These are phyloP conservation scores for Anoplius nigerrimus DNA, from an alignment of 2,888 invertebrate genomes.

Conservation along the genomic window DNA sequence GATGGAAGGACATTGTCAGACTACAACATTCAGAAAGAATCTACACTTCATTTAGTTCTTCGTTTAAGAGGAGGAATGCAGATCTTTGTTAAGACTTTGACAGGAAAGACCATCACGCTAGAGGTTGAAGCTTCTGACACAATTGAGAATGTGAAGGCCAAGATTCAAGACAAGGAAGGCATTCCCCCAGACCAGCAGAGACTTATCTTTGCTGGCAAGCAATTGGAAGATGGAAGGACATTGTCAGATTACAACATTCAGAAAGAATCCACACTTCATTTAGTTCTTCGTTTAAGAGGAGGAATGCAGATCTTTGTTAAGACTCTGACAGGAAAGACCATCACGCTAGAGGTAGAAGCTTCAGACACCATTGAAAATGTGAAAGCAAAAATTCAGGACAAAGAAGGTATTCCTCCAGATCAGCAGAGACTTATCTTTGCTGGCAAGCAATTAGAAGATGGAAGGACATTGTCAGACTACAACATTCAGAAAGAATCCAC, in stretches of 20 bases:
- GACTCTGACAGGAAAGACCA: neutral
- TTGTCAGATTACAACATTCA: neutral
- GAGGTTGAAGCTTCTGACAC: conserved; percentile 3
- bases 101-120: conserved; percentile 1
- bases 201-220: conserved; percentile 8
- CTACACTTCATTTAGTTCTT: conserved; percentile 1
- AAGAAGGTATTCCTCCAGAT: conserved; percentile 6
- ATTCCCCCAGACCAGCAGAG: neutral
- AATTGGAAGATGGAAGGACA: conserved; percentile 8
- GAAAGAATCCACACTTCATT: neutral
- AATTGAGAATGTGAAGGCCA: neutral
- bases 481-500: conserved; percentile 8
- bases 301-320: conserved; percentile 2
- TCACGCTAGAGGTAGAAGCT: conserved; percentile 1
- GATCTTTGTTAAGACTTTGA: neutral
- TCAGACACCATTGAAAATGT: conserved; percentile 2
- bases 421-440: conserved; percentile 6
- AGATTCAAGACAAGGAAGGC: conserved; percentile 1
- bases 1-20: conserved; percentile 1
- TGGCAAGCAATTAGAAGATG: conserved; percentile 6
- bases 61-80: neutral
- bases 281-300: conserved; percentile 1
- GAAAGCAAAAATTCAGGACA: neutral
- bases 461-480: conserved; percentile 6
- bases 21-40: conserved; percentile 7